Evolutionary conservation across 2,888 invertebrate genomes (phyloP), one percentile per base, ranked within the genome.

Genomic region (Cephus runcator): DNA sequence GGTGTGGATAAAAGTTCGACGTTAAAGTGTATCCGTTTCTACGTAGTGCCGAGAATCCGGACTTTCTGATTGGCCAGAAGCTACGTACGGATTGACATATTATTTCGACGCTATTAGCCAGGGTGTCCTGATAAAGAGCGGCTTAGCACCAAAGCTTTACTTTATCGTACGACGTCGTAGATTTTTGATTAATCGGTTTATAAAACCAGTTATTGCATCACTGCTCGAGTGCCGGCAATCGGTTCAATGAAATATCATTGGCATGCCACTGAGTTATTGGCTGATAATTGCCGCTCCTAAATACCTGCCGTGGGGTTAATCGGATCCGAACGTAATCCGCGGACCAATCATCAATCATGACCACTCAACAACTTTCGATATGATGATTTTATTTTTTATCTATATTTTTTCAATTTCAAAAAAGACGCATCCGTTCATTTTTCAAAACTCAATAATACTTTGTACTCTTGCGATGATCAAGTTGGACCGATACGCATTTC

Each of bases 151-250:
- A 78, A 78, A 78, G 78, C 78, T 78, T 56, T 73, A 78, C 75
- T 78, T 56, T 78, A 78, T 78, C 78, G 76, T 71, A 78, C 69
- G 73, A 76, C 75, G 78, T 78, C 78, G 78, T 78, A 78, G 76
- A 78, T 78, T 78, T 78, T 78, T 78, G 78, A 78, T 78, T 78
- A 78, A 78, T 78, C 78, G 78, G 73, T 78, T 78, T 76, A 78
- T 78, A 56, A 78, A 78, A 75, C 78, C 78, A 34, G 76, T 76
- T 76, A 78, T 78, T 78, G 31, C 78, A 76, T 78, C 75, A 73
- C 76, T 76, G 68, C 35, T 71, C 71, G 35, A 76, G 68, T 75
- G 69, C 40, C 23, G 35, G 76, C 73, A 76, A 76, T 76, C 73
- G 76, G 34, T 75, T 73, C 75, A 73, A 76, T 71, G 75, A 71